A percentile compares a stretch with the other conserved stretches of the same genome.
phyloP scores from a whole-genome alignment of 2,888 invertebrate species.

The Eristalis arbustorum region DNA sequence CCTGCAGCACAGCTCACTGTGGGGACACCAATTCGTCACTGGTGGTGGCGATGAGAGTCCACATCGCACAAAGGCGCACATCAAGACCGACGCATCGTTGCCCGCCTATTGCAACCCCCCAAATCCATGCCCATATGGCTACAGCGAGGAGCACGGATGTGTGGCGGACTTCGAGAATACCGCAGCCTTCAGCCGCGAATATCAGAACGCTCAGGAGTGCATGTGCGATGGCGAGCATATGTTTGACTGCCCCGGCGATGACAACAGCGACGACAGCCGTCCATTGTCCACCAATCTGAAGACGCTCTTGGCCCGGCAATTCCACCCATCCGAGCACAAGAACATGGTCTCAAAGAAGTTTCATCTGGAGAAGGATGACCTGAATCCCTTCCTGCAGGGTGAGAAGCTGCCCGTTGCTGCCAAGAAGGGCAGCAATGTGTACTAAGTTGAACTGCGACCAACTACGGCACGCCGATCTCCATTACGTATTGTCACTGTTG shows the following conservation, averaged over 20 bases:
- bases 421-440: constrained; percentile 92
- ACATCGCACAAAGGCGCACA: constrained; percentile 81
- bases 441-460: constrained; percentile 4
- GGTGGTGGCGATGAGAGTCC: constrained; percentile 88
- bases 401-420: constrained; percentile 95
- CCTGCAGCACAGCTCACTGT: constrained; percentile 88
- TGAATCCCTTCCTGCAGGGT: constrained; percentile 91
- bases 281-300: constrained; percentile 75
- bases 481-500: not conserved
- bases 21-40: constrained; percentile 88
- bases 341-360: constrained; percentile 88
- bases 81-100: constrained; percentile 94
- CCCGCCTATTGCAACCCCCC: constrained; percentile 99
- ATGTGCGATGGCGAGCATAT: constrained; percentile 99
- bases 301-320: constrained; percentile 82
- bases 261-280: constrained; percentile 72
- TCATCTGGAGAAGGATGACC: constrained; percentile 83
- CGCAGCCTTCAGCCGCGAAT: constrained; percentile 95
- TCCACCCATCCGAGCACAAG: constrained; percentile 76
- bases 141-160: constrained; percentile 92
- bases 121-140: constrained; percentile 98
- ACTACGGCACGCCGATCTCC: not conserved
- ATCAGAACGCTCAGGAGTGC: constrained; percentile 95
- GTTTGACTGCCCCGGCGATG: constrained; percentile 90
- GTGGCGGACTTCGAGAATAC: constrained; percentile 96